phyloP scores from a whole-genome alignment of 2,888 invertebrate genomes.

The Drosophila anomelani region DNA sequence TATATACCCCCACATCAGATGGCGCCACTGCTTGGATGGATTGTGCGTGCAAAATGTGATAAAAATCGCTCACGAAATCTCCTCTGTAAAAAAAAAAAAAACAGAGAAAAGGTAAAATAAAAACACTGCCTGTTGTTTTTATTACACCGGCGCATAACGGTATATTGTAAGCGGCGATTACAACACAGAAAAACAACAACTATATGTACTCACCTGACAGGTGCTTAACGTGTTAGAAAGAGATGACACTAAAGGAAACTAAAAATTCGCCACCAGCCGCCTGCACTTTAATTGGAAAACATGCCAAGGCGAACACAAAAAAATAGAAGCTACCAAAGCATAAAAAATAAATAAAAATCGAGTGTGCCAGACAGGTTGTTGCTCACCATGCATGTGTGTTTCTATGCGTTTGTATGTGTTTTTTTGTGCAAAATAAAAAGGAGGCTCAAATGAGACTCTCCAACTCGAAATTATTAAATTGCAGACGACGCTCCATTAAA shows the following conservation, averaged over 20 bases:
- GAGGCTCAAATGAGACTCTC: constrained; percentile 29
- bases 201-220: constrained; percentile 28
- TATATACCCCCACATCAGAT: constrained; percentile 8
- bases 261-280: constrained; percentile 51
- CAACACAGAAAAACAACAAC: constrained; percentile 52
- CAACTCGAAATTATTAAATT: constrained; percentile 76
- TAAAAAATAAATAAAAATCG: constrained; percentile 32
- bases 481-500: constrained; percentile 56
- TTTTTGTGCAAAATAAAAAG: constrained; percentile 21
- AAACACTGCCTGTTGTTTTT: constrained; percentile 40
- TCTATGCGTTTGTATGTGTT: constrained; percentile 25
- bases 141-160: constrained; percentile 71
- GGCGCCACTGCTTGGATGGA: constrained; percentile 32
- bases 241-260: constrained; percentile 66
- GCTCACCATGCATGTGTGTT: constrained; percentile 4
- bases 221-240: constrained; percentile 37
- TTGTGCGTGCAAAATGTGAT: constrained; percentile 69
- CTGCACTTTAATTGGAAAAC: constrained; percentile 72
- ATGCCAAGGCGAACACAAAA: constrained; percentile 52
- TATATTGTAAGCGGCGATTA: constrained; percentile 68
- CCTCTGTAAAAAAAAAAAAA: constrained; percentile 26
- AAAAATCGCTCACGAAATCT: constrained; percentile 49
- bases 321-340: constrained; percentile 26
- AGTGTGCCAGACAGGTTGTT: constrained; percentile 52
- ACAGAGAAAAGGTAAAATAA: too few species aligned